Percentiles rank a stretch among this genome's conserved stretches.
Conservation (phyloP, 2,797 vertebrate species). For the Argya squamiceps region DNA sequence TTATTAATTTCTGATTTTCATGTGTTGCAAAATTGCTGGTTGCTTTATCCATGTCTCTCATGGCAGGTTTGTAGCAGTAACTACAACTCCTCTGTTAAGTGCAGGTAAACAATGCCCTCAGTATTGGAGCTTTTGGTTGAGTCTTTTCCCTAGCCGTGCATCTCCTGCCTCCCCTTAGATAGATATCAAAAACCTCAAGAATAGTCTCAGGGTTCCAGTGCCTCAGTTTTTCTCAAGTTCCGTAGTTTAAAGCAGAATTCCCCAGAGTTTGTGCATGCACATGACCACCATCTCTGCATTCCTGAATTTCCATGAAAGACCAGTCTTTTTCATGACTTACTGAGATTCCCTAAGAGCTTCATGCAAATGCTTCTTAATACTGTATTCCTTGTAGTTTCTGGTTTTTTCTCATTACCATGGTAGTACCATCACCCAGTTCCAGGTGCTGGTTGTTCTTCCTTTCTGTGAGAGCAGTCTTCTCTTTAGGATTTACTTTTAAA, state of each 20-base stretch:
- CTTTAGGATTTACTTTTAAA: not conserved
- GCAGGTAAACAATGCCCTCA: not conserved
- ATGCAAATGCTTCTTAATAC: not conserved
- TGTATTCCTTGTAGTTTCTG: not conserved
- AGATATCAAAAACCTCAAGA: not conserved
- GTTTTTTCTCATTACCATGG: not conserved
- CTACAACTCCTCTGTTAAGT: not conserved
- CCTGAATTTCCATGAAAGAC: not conserved
- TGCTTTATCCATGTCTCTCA: not conserved
- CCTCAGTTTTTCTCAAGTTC: not conserved
- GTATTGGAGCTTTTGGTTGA: not conserved
- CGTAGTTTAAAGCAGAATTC: not conserved
- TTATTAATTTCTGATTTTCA: constrained; percentile 5
- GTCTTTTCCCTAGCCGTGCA: not conserved
- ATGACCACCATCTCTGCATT: not conserved
- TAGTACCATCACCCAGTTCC: not conserved
- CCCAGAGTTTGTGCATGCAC: not conserved
- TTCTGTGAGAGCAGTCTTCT: not conserved
- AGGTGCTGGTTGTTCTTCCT: not conserved
- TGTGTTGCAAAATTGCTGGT: not conserved
- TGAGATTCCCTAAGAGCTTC: not conserved
- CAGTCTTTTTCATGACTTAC: not conserved
- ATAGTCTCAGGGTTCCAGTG: not conserved
- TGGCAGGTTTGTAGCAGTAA: not conserved
- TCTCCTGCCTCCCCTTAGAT: not conserved